These are phyloP conservation scores for Emys orbicularis DNA, from an alignment of 2,797 vertebrate genomes.

Conservation along the genomic window DNA sequence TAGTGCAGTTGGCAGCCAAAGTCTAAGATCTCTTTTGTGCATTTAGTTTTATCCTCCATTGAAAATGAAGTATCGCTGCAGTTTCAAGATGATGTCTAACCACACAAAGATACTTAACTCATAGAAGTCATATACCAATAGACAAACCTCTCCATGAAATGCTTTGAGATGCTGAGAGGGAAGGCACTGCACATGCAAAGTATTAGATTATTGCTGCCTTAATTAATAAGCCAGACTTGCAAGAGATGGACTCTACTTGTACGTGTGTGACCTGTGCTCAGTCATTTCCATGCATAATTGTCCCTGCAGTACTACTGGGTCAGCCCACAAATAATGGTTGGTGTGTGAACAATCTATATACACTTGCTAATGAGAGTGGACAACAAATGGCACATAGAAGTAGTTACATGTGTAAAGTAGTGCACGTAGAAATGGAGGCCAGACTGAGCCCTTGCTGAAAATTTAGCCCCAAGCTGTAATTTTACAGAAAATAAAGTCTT, in stretches of 20 bases:
- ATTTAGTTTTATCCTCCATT: not conserved
- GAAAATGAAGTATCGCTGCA: not conserved
- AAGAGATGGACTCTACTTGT: not conserved
- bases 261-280: not conserved
- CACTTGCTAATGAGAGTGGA: not conserved
- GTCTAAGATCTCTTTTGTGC: not conserved
- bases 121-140: not conserved
- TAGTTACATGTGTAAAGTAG: not conserved
- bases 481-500: not conserved
- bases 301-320: not conserved
- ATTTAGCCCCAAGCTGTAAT: not conserved
- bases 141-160: not conserved
- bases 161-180: not conserved
- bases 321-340: not conserved
- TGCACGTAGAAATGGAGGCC: not conserved
- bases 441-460: not conserved
- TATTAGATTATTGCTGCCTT: not conserved
- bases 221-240: too few relatives aligned
- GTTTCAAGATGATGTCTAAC: not conserved
- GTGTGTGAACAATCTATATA: not conserved
- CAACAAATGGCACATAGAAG: not conserved
- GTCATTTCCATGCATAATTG: not conserved
- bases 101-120: not conserved
- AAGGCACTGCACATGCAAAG: not conserved
- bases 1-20: conserved; percentile 39